Base-by-base conservation (phyloP, 2,888 invertebrate species). In the Nesidiocoris tenuis region DNA sequence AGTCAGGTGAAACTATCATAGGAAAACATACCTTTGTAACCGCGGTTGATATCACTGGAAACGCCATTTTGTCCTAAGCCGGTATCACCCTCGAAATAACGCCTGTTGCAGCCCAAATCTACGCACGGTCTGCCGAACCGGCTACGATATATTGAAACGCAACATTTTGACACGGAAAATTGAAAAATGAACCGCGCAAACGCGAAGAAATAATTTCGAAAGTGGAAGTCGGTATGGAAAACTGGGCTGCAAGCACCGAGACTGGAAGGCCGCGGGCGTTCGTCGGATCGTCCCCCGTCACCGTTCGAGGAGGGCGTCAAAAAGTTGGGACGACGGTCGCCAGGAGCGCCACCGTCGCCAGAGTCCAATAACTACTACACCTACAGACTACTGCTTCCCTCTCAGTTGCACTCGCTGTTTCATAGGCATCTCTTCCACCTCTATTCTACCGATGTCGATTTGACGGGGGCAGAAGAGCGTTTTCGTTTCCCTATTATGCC, bases 11-110 rank as follows among this genome's bases (percentile, higher is more conserved):
- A n/a, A n/a, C n/a, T n/a, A n/a, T n/a, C n/a, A n/a, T n/a, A 39
- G 3, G 39, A 39, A 39, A 21, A 67, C 67, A 55, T 56, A 67
- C 67, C 67, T 67, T 19, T 9, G 55, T 56, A 22, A 67, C 67
- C 67, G 39, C 67, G 67, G 67, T 67, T 67, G 67, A 67, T 67
- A 67, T 67, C 67, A 67, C 67, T 67, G 65, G 39, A 39, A 39
- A 55, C 67, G 67, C 67, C 67, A 67, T 67, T 67, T 67, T 67
- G 67, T 67, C 39, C 67, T 12, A 12, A 5, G 67, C 67, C 67
- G 67, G 67, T 67, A 67, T 67, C 67, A 67, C 67, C 9, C 67
- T n/a, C 67, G 24, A 65, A 39, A 39, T 39, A 7, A 7, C 39
- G 39, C 65, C 65, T 65, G 65, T 65, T 25, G 39, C 65, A 39